Evolutionary conservation across 1,140 invertebrate species (phyloP).

Genomic region (Polypedilum vanderplanki): DNA sequence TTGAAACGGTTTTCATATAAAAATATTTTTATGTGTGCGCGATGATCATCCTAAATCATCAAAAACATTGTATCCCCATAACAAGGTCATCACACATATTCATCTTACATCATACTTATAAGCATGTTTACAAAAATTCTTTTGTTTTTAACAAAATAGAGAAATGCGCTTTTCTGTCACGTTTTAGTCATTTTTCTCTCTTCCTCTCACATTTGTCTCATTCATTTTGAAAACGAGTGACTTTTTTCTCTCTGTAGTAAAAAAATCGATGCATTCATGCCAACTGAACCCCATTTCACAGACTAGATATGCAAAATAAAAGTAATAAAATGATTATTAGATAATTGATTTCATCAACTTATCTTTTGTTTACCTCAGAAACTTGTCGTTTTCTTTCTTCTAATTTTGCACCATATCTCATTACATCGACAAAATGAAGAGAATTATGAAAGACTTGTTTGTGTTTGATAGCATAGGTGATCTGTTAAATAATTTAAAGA

Average conservation of each 20-base stretch:
- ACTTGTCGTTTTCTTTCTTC: constrained; percentile 58
- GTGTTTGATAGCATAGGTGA: constrained; percentile 37
- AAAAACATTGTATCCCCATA: too few species aligned
- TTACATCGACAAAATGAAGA: constrained; percentile 61
- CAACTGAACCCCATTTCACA: constrained; percentile 58
- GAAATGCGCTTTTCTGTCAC: constrained; percentile 25
- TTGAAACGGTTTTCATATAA: background rate
- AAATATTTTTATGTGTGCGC: background rate
- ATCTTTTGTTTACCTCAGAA: constrained; percentile 46
- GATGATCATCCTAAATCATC: too few species aligned
- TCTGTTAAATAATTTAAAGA: background rate
- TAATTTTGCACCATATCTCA: constrained; percentile 56
- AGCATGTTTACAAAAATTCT: background rate
- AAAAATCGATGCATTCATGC: constrained; percentile 57
- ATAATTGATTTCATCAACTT: too few species aligned
- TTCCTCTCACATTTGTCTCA: background rate
- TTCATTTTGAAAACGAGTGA: constrained; percentile 21
- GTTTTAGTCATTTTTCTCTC: background rate
- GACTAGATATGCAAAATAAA: background rate
- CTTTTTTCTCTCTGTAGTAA: constrained; percentile 40
- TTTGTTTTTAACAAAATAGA: background rate
- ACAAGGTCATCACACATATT: too few species aligned
- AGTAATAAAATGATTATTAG: too few species aligned
- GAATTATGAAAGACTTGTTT: constrained; percentile 52
- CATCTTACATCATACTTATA: constrained; percentile 12